A percentile compares a stretch with the other conserved stretches of the same genome.
Evolutionary conservation across 2,113 vertebrate genomes (phyloP).

Genomic region (Orthonyx spaldingii): DNA sequence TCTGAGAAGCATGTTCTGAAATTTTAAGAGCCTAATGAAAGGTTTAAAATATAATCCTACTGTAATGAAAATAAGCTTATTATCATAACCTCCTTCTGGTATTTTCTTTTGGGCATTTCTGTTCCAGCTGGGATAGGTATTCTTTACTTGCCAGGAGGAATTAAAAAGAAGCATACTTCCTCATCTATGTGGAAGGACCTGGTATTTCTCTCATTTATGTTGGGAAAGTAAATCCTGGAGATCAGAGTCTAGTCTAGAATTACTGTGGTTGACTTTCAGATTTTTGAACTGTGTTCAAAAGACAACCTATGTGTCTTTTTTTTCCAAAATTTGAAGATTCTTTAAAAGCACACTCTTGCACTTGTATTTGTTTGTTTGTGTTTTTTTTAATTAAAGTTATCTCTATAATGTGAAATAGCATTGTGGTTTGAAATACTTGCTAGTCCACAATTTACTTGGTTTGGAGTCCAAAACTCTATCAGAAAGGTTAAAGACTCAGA

Average conservation of each 20-base stretch:
- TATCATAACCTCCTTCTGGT: slow-evolving; percentile 29
- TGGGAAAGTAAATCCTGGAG: neutral
- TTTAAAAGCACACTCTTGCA: neutral
- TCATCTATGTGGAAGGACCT: neutral
- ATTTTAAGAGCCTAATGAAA: slow-evolving; percentile 34
- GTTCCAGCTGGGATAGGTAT: neutral
- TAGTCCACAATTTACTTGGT: neutral
- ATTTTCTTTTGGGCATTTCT: neutral
- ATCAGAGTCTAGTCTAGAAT: neutral
- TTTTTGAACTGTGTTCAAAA: neutral
- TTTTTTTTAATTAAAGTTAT: neutral
- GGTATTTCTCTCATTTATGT: neutral
- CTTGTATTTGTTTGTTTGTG: neutral
- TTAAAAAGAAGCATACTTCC: neutral
- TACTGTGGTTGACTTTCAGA: neutral
- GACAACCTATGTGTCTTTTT: neutral
- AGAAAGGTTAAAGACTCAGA: neutral
- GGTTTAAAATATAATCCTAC: slow-evolving; percentile 13
- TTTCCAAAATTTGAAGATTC: neutral
- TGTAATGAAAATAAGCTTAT: slow-evolving; percentile 45
- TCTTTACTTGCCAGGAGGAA: neutral
- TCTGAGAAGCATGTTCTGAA: neutral
- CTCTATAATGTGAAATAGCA: neutral
- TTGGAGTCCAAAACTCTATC: neutral
- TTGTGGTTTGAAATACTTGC: neutral